Base-by-base conservation (phyloP, 2,113 vertebrate genomes). In the Poecilia latipinna region DNA sequence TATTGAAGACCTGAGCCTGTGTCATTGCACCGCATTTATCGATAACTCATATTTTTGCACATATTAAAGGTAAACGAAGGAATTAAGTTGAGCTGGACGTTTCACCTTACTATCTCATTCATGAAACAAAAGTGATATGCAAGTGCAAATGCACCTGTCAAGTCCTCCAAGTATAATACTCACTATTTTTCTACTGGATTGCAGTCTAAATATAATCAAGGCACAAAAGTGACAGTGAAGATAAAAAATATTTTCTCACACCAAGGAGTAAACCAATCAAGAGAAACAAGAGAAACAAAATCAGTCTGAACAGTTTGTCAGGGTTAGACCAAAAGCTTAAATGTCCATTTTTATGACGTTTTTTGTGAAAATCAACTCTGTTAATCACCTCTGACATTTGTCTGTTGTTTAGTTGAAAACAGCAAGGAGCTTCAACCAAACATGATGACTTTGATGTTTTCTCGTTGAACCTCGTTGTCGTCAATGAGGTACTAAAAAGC, bases 391-490 rank as follows among this genome's bases (percentile, higher is more conserved):
- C 1, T 44, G 42, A 44, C 42, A 44, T 44, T 4, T 44, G 12
- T 44, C 42, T 44, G 42, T 17, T 15, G 12, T 17, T 44, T 44
- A 3, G 15, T 17, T 44, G 42, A 44, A 44, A 44, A 44, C 42
- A 44, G 42, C 42, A 44, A 15, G 15, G 13, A 2, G 17, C 15
- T 44, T 44, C 42, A 17, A 44, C 4, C 42, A 44, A 17, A 17
- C 42, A 44, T 37, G 35, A 37, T 11, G 35, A 37, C 35, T 37
- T 37, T 37, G 35, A 44, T 51, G 22, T 61, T 33, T 37, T 35
- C 33, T 12, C 4, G 10, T 5, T 24, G 12, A 66, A 28, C 39
- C 10, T 73, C 33, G 10, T 67, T 88, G 72, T 61, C 37, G 70
- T 61, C 32, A 72, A 2, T 32, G 5, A 63, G 15, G 57, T 61